Conservation (phyloP, 1,140 invertebrate genomes). For the Drosophila tani region DNA sequence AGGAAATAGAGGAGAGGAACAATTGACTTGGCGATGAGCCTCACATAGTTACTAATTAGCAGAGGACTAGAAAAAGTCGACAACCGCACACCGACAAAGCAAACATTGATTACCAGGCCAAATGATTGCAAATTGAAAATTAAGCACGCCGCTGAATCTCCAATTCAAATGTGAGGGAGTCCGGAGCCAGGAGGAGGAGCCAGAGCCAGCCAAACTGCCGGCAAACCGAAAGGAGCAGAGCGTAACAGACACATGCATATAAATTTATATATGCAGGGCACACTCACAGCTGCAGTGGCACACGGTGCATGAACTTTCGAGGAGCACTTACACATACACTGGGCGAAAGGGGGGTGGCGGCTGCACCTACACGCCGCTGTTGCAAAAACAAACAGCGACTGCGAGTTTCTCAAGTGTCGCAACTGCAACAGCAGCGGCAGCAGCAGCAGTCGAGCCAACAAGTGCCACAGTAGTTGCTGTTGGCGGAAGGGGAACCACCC, state of each 20-base stretch:
- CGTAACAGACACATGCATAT: constrained; percentile 66
- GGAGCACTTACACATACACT: constrained; percentile 68
- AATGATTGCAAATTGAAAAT: constrained; percentile 83
- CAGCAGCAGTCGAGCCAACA: constrained; percentile 62
- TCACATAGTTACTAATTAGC: constrained; percentile 72
- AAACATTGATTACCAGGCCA: constrained; percentile 67
- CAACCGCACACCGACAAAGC: constrained; percentile 40
- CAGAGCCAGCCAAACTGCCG: constrained; percentile 36
- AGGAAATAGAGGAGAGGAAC: constrained; percentile 20
- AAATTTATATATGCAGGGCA: constrained; percentile 50
- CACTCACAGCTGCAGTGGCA: constrained; percentile 31
- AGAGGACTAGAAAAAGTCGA: constrained; percentile 50
- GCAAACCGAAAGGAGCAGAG: constrained; percentile 53
- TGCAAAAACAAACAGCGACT: constrained; percentile 75
- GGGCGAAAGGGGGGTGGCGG: neutral
- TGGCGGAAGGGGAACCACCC: constrained; percentile 43
- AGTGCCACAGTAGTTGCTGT: constrained; percentile 64
- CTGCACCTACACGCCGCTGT: constrained; percentile 58
- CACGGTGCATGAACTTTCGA: constrained; percentile 82
- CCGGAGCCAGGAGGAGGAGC: constrained; percentile 7
- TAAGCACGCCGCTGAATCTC: constrained; percentile 73
- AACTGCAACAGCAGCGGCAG: constrained; percentile 43
- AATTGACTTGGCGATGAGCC: constrained; percentile 67
- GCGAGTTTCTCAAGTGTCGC: constrained; percentile 73
- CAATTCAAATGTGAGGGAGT: constrained; percentile 71